These are phyloP conservation scores for Diogma glabrata DNA, from an alignment of 2,888 invertebrate genomes.

Conservation along the genomic window DNA sequence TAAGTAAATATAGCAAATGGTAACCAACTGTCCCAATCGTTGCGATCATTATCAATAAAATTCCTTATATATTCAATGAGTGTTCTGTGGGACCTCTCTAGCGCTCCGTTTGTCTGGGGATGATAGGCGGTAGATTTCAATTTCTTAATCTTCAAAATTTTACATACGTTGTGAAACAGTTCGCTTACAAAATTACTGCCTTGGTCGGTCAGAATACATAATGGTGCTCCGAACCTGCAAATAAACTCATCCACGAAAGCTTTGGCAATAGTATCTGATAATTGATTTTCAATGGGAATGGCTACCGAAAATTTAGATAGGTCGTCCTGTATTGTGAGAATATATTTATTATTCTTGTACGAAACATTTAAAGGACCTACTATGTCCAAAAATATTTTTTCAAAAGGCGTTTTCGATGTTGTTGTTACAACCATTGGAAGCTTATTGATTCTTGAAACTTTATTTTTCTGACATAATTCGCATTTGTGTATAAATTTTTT, in stretches of 20 bases:
- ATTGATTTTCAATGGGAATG: slow-evolving; percentile 23
- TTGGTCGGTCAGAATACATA: not conserved
- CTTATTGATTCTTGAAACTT: too few relatives aligned
- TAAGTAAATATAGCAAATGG: slow-evolving; percentile 25
- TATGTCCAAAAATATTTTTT: slow-evolving; percentile 2
- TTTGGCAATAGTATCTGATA: slow-evolving; percentile 25
- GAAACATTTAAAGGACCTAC: not conserved
- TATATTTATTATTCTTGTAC: too few relatives aligned
- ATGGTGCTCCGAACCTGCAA: not conserved
- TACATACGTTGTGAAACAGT: too few relatives aligned
- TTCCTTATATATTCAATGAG: slow-evolving; percentile 25
- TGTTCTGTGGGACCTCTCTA: slow-evolving; percentile 24
- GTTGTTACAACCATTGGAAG: too few relatives aligned
- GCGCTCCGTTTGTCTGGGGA: too few relatives aligned
- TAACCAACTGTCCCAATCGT: slow-evolving; percentile 27
- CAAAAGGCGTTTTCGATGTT: not conserved
- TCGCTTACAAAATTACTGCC: slow-evolving; percentile 2
- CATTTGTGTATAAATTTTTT: too few relatives aligned
- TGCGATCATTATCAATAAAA: slow-evolving; percentile 20
- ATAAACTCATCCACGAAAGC: slow-evolving; percentile 4
- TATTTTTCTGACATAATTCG: too few relatives aligned
- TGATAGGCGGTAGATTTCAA: too few relatives aligned
- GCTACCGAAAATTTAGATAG: slow-evolving; percentile 27
- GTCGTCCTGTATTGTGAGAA: slow-evolving; percentile 27
- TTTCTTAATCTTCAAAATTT: too few relatives aligned